Evolutionary conservation across 2,113 vertebrate genomes (phyloP), one percentile per base, ranked within the genome.

Genomic region (Neodontobutis hainanensis): DNA sequence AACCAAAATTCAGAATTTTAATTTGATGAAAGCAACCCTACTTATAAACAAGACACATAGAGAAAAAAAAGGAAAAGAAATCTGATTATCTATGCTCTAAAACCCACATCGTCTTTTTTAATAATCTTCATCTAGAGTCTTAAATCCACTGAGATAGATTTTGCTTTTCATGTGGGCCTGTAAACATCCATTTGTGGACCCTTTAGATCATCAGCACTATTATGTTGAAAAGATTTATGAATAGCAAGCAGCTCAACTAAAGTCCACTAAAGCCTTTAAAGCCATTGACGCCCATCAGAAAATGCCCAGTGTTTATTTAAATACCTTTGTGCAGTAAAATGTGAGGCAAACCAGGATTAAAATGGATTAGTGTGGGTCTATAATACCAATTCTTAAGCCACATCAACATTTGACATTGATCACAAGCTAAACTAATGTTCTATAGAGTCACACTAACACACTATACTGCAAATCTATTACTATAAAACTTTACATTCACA

Each of bases 191-290:
- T 64, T 11, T 34, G 52, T 53, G 59, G 63, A 50, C 55, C 12
- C 34, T 45, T 50, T 15, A 11, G 32, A 53, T 71, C 68, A 73
- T 77, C 52, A 10, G 32, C 55, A 36, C 10, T 16, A 16, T 65
- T 61, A 64, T 48, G 52, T 66, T 73, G 51, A 73, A 75, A 67
- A 47, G 14, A 9, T 78, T 66, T 50, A 72, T 67, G 70, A 78
- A 75, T 78, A 73, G 5, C 65, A 65, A 81, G 64, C 50, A 69
- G 57, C 52, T 60, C 51, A 43, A 60, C 74, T 51, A 36, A 43
- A 75, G 61, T 66, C 68, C 53, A 57, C 68, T 43, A 58, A 52
- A 61, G 42, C 68, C 3, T 5, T 58, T 68, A 48, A 71, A 68
- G 61, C 73, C 65, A 42, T 38, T 68, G 47, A 71, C 4, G 34